Evolutionary conservation across 2,888 invertebrate species (phyloP), one percentile per base, ranked within the genome.

Genomic region (Pandemis corylana): DNA sequence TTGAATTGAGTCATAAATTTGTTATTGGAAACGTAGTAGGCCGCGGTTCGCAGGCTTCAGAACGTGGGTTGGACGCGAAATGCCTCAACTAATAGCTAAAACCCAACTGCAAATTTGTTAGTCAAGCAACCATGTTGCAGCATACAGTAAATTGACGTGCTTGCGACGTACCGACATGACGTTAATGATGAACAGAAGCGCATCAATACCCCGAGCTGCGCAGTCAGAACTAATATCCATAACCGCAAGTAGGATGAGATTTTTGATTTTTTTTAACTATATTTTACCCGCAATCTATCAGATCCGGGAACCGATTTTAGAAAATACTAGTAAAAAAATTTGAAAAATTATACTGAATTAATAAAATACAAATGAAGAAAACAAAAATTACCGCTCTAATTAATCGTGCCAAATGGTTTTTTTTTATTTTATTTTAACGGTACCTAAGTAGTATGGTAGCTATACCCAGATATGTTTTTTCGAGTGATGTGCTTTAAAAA

Each of bases 1-100:
- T 80, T 78, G 83, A 88, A 91, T 91, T 89, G 89, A 91, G 89
- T 84, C 85, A 90, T 92, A 91, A 90, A 89, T 87, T 86, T 77
- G 78, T 80, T 79, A 80, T 81, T 81, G 76, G 80, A 80, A 84
- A 82, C 81, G 78, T 71, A 78, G 78, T 73, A 80, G 80, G 80
- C 79, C 79, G 80, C 73, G 78, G 79, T 76, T 76, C 69, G 70
- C 73, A 77, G 77, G 69, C 80, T 74, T 78, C 74, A 77, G 76
- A 78, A 84, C 84, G 87, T 88, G 85, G 85, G 87, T 70, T 68
- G 80, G 76, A 64, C 76, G 68, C 76, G 78, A 83, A 83, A 82
- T 82, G 79, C 78, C 77, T 73, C 15, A 77, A 78, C 80, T 81
- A 76, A 80, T 80, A 77, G 20, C 44, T 36, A 66, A 13, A 80